phyloP scores from a whole-genome alignment of 2,113 vertebrate genomes.

The Aptenodytes forsteri region DNA sequence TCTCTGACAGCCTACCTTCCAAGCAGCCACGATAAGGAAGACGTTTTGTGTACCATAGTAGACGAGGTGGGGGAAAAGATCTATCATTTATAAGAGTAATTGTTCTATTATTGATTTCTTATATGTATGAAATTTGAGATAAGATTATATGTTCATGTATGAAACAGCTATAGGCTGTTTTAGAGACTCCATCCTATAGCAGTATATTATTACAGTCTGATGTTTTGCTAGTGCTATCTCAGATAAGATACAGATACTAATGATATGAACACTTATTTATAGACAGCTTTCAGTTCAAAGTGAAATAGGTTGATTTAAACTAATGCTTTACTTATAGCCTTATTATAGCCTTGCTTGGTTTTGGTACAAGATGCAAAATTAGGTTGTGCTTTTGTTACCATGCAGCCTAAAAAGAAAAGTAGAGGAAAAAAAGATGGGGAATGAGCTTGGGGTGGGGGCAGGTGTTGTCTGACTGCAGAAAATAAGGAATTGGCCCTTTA shows the following conservation, averaged over 20 bases:
- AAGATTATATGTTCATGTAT: not conserved
- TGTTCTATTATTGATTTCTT: not conserved
- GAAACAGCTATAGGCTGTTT: not conserved
- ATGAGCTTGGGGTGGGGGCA: not conserved
- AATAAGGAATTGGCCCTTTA: not conserved
- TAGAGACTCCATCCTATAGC: not conserved
- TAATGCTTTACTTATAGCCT: not conserved
- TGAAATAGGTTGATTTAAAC: not conserved
- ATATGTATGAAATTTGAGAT: not conserved
- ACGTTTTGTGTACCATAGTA: not conserved
- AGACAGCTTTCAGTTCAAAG: not conserved
- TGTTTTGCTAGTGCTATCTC: not conserved
- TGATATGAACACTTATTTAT: not conserved
- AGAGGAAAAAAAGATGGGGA: not conserved
- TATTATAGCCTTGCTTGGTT: not conserved
- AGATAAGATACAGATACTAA: not conserved
- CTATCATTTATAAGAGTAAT: not conserved
- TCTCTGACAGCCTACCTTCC: not conserved
- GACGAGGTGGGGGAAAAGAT: not conserved
- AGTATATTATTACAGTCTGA: not conserved
- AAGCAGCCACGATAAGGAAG: not conserved
- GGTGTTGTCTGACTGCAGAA: not conserved
- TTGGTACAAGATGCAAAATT: not conserved
- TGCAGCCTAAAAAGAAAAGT: not conserved
- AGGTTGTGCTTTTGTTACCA: not conserved